Conservation (phyloP, 2,888 invertebrate genomes). For the Mayetiola destructor region DNA sequence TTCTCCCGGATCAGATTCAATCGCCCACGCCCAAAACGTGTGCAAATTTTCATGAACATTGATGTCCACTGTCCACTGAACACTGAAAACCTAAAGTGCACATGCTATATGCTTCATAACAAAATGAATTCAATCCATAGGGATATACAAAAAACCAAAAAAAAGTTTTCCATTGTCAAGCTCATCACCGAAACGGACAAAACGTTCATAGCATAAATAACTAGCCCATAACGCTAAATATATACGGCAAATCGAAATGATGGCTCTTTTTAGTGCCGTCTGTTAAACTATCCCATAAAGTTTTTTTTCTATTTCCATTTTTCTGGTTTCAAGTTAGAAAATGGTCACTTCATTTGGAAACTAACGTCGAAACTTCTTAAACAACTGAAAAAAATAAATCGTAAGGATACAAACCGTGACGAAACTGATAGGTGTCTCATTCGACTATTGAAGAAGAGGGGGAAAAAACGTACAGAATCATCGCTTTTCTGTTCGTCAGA, state of each 20-base stretch:
- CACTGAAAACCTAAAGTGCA: no score
- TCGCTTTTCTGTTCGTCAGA: no score
- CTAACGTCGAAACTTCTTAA: no score
- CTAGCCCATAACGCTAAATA: not conserved
- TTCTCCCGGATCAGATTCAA: no score
- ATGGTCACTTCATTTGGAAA: no score
- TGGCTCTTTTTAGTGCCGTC: not conserved
- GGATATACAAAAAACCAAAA: not conserved
- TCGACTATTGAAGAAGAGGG: no score
- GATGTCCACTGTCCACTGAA: no score
- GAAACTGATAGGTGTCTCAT: no score
- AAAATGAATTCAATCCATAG: constrained; percentile 7
- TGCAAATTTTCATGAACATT: no score
- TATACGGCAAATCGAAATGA: constrained; percentile 6
- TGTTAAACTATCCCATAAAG: not conserved
- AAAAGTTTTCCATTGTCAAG: constrained; percentile 4
- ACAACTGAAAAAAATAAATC: not conserved
- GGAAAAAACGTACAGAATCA: no score
- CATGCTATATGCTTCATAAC: no score
- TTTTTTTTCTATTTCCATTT: not conserved
- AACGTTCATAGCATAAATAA: not conserved
- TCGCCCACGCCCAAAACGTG: no score
- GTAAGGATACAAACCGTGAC: constrained; percentile 1
- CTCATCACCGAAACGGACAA: not conserved
- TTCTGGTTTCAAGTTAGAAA: not conserved